These are phyloP conservation scores for Condylura cristata DNA, from an alignment of 2,113 vertebrate genomes.

Conservation along the genomic window DNA sequence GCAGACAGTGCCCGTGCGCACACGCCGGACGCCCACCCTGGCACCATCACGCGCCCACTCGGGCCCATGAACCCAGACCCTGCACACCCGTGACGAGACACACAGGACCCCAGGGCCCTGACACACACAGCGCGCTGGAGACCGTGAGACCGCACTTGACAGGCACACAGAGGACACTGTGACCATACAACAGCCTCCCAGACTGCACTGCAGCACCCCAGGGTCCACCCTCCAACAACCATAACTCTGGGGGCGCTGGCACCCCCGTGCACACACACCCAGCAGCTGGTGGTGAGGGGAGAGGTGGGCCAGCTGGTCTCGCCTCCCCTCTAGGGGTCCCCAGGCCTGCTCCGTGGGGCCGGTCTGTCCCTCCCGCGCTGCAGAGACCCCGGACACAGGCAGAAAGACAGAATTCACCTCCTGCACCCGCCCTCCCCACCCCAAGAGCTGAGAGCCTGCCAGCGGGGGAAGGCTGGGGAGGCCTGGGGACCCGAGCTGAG, in stretches of 20 bases:
- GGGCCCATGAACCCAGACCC: background rate
- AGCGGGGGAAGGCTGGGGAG: background rate
- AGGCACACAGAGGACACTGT: background rate
- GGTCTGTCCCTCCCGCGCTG: too few species aligned
- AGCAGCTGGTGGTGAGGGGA: too few species aligned
- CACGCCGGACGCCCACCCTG: background rate
- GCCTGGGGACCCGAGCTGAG: fast-evolving
- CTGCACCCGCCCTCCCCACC: too few species aligned
- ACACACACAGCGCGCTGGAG: background rate
- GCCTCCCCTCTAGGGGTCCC: background rate
- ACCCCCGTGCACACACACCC: too few species aligned
- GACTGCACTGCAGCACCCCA: background rate
- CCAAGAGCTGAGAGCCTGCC: background rate
- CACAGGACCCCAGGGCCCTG: background rate
- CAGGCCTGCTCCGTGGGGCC: background rate
- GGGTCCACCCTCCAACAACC: too few species aligned
- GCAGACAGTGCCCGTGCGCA: background rate
- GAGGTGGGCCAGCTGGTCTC: background rate
- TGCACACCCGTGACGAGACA: background rate
- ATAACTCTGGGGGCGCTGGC: too few species aligned
- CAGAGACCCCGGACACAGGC: background rate
- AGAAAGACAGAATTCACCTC: background rate
- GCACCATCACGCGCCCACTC: background rate
- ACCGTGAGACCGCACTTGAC: fast-evolving
- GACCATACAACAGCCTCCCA: background rate